These are phyloP conservation scores for Cygnus buccinator DNA, from an alignment of 2,113 vertebrate genomes.

Conservation along the genomic window DNA sequence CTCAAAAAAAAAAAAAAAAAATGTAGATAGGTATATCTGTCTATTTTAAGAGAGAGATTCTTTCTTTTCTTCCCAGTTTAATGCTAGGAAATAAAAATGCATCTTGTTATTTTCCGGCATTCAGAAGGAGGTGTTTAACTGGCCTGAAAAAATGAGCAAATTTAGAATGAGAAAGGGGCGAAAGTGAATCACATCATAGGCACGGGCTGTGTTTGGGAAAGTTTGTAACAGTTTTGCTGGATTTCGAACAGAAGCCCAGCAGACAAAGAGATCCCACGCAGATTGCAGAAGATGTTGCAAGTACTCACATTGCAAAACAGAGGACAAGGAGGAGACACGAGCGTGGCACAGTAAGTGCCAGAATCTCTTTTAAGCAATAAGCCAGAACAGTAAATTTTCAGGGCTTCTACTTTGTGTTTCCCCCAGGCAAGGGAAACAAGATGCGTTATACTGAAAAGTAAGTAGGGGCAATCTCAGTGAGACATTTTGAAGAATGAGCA, in stretches of 20 bases:
- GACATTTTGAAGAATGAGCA: background rate
- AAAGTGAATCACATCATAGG: background rate
- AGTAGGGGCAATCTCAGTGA: constrained; percentile 4
- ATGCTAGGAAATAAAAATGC: background rate
- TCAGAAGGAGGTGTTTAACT: background rate
- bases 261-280: background rate
- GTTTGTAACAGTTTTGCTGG: background rate
- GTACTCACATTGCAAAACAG: constrained; percentile 12
- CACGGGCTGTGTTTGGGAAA: background rate
- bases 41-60: background rate
- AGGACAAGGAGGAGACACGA: background rate
- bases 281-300: background rate
- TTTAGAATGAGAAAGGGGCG: background rate
- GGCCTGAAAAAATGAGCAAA: background rate
- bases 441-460: background rate
- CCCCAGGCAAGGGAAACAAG: background rate
- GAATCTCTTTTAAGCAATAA: background rate
- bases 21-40: background rate
- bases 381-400: background rate
- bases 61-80: background rate
- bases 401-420: background rate
- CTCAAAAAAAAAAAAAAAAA: background rate
- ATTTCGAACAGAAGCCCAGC: background rate
- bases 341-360: background rate
- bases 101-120: background rate